Conservation (phyloP, 2,113 vertebrate genomes). For the Calypte anna region DNA sequence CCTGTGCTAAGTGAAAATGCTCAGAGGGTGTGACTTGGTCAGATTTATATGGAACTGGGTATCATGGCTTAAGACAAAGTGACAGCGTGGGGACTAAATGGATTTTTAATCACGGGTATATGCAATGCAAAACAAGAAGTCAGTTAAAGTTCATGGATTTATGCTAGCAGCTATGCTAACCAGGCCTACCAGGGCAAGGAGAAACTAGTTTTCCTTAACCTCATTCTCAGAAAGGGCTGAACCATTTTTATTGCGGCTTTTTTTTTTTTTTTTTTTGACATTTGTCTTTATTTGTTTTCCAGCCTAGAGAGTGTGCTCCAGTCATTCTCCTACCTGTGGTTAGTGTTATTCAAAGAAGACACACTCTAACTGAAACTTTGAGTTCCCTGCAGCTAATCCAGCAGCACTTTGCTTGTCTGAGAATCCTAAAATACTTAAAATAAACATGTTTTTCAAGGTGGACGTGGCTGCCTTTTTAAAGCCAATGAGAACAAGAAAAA, state of each 20-base stretch:
- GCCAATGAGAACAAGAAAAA: neutral
- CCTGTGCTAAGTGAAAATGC: neutral
- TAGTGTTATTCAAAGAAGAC: constrained; percentile 50
- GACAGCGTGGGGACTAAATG: neutral
- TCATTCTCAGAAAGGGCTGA: constrained; percentile 63
- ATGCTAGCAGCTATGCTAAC: constrained; percentile 22
- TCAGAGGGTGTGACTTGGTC: neutral
- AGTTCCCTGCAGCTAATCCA: constrained; percentile 4
- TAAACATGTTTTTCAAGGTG: constrained; percentile 26
- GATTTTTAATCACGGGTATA: constrained; percentile 45
- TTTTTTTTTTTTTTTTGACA: constrained; percentile 9
- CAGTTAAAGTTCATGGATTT: constrained; percentile 57
- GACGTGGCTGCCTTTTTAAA: neutral
- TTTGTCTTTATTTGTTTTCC: constrained; percentile 62
- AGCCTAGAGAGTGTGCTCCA: neutral
- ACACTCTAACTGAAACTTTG: constrained; percentile 49
- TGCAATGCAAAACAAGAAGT: constrained; percentile 54
- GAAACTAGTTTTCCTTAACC: constrained; percentile 51
- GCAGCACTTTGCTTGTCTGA: constrained; percentile 23
- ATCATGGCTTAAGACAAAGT: neutral
- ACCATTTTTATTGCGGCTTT: constrained; percentile 8
- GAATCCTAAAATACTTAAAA: constrained; percentile 46
- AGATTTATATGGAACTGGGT: neutral
- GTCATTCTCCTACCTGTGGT: constrained; percentile 64
- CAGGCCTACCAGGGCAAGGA: constrained; percentile 17